Evolutionary conservation across 53 echinoderm and acorn worm genomes (phyloP).

Genomic region (Holothuria scabra): DNA sequence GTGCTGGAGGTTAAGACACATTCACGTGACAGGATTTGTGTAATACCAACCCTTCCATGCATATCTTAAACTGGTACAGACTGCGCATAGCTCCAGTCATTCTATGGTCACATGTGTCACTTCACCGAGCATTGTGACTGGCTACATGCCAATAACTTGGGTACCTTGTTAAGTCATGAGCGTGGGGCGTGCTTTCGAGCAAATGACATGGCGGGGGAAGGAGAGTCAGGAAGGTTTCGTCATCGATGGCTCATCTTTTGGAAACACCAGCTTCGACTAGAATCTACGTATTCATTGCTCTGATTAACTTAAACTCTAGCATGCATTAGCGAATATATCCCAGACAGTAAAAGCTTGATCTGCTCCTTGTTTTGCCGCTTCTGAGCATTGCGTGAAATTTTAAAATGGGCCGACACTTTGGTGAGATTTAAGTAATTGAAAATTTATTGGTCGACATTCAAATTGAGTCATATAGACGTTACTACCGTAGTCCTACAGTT

Average conservation of each 20-base stretch:
- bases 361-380: too few species aligned
- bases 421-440: too few species aligned
- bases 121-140: background rate
- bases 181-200: background rate
- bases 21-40: too few species aligned
- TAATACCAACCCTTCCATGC: background rate
- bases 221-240: background rate
- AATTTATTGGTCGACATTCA: too few species aligned
- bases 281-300: background rate
- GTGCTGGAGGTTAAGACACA: too few species aligned
- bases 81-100: slow-evolving; percentile 11
- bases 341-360: too few species aligned
- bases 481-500: too few species aligned
- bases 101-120: background rate
- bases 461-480: too few species aligned
- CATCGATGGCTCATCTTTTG: background rate
- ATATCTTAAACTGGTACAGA: background rate
- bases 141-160: too few species aligned
- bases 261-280: background rate
- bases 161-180: slow-evolving; percentile 4
- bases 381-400: too few species aligned
- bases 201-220: background rate
- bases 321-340: background rate
- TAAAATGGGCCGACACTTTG: too few species aligned
- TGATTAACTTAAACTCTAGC: background rate